Conservation (phyloP, 2,797 vertebrate species). For the Dryobates pubescens region DNA sequence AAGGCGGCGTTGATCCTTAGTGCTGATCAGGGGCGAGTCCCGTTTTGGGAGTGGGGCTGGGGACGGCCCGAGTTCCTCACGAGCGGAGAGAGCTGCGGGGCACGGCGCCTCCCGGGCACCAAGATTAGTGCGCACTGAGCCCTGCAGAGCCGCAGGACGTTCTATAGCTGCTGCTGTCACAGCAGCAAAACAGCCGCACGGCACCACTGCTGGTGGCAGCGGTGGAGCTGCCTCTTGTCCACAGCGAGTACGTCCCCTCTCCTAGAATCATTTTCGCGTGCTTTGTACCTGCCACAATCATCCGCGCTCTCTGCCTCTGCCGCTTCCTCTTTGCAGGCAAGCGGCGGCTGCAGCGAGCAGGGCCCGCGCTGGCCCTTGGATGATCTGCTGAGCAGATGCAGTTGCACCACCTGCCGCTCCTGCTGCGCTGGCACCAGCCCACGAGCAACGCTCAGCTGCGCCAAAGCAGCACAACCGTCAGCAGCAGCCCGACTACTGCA, state of each 20-base stretch:
- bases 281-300: not conserved
- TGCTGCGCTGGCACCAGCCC: not conserved
- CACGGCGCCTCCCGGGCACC: rapidly evolving
- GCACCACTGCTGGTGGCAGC: no score
- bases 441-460: not conserved
- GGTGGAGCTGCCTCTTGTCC: not conserved
- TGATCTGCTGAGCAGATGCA: not conserved
- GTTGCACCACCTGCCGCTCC: not conserved
- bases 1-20: rapidly evolving
- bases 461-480: not conserved
- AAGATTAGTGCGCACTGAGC: rapidly evolving
- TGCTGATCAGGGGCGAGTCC: rapidly evolving
- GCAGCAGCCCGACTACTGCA: not conserved
- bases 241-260: rapidly evolving
- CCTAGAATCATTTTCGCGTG: rapidly evolving
- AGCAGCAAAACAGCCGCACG: no score
- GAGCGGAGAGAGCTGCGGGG: rapidly evolving
- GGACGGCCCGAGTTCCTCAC: not conserved
- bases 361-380: not conserved
- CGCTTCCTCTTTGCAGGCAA: not conserved
- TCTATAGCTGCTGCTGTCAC: rapidly evolving
- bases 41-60: not conserved
- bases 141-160: not conserved
- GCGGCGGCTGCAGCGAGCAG: not conserved
- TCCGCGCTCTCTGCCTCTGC: not conserved